These are phyloP conservation scores for Charanyca ferruginea DNA, from an alignment of 2,888 invertebrate genomes.

Conservation along the genomic window DNA sequence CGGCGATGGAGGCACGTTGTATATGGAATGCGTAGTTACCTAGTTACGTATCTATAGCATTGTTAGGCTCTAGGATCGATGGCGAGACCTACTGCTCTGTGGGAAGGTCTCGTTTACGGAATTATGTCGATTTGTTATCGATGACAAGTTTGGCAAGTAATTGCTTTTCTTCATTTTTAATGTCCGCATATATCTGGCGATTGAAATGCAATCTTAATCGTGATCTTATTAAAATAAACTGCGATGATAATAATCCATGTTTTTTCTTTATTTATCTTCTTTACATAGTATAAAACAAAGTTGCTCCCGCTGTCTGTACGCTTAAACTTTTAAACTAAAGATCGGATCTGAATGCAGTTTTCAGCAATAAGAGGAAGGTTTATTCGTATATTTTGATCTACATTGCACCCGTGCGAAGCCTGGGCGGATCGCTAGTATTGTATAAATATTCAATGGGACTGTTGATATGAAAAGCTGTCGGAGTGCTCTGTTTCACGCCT, in stretches of 20 bases:
- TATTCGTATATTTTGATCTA: too few relatives aligned
- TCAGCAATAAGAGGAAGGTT: too few relatives aligned
- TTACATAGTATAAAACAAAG: too few relatives aligned
- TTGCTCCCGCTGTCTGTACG: too few relatives aligned
- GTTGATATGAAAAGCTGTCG: constrained; percentile 42
- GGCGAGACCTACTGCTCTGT: constrained; percentile 11
- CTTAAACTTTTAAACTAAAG: too few relatives aligned
- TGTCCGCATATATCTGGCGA: neutral
- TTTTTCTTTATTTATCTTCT: too few relatives aligned
- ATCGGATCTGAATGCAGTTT: too few relatives aligned
- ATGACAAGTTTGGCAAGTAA: neutral
- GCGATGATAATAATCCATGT: constrained; percentile 1
- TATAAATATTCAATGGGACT: too few relatives aligned
- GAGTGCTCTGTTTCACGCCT: constrained; percentile 25
- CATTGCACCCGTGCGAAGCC: too few relatives aligned
- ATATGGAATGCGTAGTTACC: constrained; percentile 59
- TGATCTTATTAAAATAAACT: neutral
- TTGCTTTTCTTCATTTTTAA: neutral
- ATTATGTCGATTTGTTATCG: neutral
- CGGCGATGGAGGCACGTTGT: constrained; percentile 67
- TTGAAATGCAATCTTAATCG: constrained; percentile 6
- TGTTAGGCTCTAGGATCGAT: constrained; percentile 40
- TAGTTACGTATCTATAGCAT: constrained; percentile 42
- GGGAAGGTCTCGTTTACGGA: neutral
- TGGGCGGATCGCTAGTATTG: too few relatives aligned